phyloP scores from a whole-genome alignment of 2,113 vertebrate species.

The Dolichotis patagonum region DNA sequence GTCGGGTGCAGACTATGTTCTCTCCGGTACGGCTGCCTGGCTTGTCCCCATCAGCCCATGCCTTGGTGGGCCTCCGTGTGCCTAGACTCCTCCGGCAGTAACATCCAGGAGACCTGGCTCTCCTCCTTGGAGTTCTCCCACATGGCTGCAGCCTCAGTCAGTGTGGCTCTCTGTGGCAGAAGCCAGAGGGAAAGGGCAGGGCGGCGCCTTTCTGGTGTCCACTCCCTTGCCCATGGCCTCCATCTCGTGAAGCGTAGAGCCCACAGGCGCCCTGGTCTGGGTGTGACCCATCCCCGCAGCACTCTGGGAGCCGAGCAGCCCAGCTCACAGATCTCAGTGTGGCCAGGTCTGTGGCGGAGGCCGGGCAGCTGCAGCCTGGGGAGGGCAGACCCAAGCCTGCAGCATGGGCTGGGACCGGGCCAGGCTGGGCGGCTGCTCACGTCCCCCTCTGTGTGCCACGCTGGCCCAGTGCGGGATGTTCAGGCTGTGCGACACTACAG shows the following conservation, averaged over 20 bases:
- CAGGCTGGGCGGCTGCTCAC: background rate
- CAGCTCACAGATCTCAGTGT: too few species aligned
- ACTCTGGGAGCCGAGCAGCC: background rate
- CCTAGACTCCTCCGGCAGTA: background rate
- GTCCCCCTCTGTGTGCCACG: background rate
- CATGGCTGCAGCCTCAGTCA: background rate
- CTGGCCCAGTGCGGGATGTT: conserved; percentile 72
- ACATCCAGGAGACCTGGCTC: background rate
- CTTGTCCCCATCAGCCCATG: rapidly evolving
- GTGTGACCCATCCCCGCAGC: background rate
- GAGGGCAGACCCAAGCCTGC: background rate
- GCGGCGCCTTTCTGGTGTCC: background rate
- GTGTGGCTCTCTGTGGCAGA: background rate
- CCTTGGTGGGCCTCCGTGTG: background rate
- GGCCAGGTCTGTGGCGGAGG: background rate
- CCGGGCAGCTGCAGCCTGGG: too few species aligned
- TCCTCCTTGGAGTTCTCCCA: background rate
- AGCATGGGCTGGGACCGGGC: background rate
- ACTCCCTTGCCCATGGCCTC: background rate
- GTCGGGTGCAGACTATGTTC: conserved; percentile 83
- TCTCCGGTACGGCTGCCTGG: conserved; percentile 85
- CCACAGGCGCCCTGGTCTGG: background rate
- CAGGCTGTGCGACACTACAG: conserved; percentile 87
- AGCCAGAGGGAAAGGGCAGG: too few species aligned
- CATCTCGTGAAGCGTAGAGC: background rate